phyloP scores from a whole-genome alignment of 2,797 vertebrate species.

The Tauraco hartlaubi region DNA sequence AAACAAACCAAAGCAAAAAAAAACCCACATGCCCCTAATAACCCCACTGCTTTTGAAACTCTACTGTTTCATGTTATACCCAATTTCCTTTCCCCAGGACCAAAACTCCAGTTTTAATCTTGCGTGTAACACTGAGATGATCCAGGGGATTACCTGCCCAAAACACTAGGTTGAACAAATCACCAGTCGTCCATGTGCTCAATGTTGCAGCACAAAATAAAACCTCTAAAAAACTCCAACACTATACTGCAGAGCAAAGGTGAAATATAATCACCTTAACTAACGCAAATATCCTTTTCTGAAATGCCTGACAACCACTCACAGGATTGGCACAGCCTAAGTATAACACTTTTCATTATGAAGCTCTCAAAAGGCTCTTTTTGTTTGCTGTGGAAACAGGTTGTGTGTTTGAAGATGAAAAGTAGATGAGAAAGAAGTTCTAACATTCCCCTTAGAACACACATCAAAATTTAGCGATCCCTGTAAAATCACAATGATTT shows the following conservation, averaged over 20 bases:
- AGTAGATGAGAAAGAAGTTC: background rate
- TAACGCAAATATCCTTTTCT: background rate
- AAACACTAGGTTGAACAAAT: background rate
- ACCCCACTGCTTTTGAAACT: background rate
- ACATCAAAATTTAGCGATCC: background rate
- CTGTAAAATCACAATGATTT: background rate
- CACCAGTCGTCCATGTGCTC: background rate
- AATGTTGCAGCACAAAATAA: background rate
- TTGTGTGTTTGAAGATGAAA: background rate
- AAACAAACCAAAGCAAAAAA: accelerated
- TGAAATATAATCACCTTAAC: background rate
- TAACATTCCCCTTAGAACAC: background rate
- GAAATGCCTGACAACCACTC: background rate
- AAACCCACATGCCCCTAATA: accelerated
- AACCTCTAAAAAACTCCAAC: background rate
- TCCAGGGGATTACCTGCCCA: background rate
- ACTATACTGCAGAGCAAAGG: background rate
- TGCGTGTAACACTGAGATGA: background rate
- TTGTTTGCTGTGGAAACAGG: background rate
- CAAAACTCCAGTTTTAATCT: background rate
- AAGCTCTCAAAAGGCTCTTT: background rate
- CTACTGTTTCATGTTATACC: background rate
- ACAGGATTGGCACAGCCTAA: background rate
- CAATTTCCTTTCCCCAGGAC: background rate
- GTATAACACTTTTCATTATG: background rate